These are phyloP conservation scores for Pimpla rufipes DNA, from an alignment of 2,888 invertebrate genomes.

Conservation along the genomic window DNA sequence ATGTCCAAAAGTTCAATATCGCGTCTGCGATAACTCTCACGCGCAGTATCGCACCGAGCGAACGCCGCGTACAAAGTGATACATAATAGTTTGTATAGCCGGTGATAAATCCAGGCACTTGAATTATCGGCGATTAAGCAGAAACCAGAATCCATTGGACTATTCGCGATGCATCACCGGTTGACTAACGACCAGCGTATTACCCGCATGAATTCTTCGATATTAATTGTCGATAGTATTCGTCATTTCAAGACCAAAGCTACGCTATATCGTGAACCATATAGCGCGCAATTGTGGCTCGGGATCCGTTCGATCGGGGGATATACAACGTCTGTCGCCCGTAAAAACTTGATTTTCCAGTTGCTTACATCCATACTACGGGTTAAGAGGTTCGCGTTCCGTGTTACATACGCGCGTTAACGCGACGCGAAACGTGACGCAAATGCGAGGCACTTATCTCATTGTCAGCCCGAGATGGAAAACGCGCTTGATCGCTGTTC, in stretches of 20 bases:
- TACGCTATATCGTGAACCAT: not conserved
- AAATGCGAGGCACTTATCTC: not conserved
- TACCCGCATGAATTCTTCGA: not conserved
- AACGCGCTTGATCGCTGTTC: not conserved
- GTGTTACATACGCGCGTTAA: not conserved
- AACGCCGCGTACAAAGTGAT: not conserved
- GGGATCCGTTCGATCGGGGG: not conserved
- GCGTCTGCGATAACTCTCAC: not conserved
- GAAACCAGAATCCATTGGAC: not conserved
- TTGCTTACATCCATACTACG: not conserved
- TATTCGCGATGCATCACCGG: not conserved
- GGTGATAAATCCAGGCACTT: not conserved
- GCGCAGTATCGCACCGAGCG: not conserved
- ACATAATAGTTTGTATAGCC: slow-evolving; percentile 12
- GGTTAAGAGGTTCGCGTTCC: slow-evolving; percentile 6
- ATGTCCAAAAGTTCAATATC: slow-evolving; percentile 63
- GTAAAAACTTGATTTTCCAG: slow-evolving; percentile 16
- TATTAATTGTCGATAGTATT: not conserved
- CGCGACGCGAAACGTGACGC: not conserved
- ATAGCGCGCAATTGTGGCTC: not conserved
- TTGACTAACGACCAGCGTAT: not conserved
- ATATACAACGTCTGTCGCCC: slow-evolving; percentile 15
- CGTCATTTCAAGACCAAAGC: not conserved
- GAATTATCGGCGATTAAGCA: slow-evolving; percentile 4
- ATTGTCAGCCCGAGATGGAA: not conserved